Conservation (phyloP, 2,888 invertebrate genomes). For the Polyommatus iphigenia region DNA sequence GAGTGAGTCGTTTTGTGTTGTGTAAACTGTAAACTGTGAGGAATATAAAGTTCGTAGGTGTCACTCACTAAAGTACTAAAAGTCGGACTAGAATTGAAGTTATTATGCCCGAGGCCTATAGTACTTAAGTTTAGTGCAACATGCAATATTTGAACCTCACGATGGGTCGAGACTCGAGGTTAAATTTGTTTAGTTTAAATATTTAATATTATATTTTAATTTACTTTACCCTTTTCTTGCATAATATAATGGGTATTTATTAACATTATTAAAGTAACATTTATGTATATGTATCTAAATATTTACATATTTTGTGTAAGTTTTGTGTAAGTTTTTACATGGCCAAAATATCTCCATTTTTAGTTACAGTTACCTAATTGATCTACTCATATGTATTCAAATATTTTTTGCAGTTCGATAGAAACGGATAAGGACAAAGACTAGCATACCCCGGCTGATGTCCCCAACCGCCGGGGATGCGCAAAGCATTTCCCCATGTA, state of each 20-base stretch:
- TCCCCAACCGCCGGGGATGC: too few species aligned
- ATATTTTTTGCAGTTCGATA: not conserved
- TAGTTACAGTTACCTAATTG: too few species aligned
- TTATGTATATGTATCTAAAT: too few species aligned
- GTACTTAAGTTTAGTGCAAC: constrained; percentile 40
- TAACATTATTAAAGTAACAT: too few species aligned
- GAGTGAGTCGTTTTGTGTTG: too few species aligned
- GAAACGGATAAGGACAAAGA: not conserved
- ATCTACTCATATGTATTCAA: too few species aligned
- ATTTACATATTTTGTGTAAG: too few species aligned
- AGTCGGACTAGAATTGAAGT: constrained; percentile 43
- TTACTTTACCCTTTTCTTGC: not conserved
- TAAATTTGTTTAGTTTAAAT: not conserved
- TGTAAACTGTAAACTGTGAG: not conserved
- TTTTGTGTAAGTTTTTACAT: too few species aligned
- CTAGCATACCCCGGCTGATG: not conserved
- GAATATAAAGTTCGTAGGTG: constrained; percentile 45
- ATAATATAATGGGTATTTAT: too few species aligned
- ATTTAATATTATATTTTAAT: not conserved
- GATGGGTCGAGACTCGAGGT: constrained; percentile 5
- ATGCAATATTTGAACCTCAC: constrained; percentile 39
- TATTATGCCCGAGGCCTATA: constrained; percentile 35
- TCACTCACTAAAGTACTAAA: constrained; percentile 48
- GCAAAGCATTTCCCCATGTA: too few species aligned
- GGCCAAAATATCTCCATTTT: too few species aligned